phyloP scores from a whole-genome alignment of 1,140 invertebrate genomes.

The Papilio polytes region DNA sequence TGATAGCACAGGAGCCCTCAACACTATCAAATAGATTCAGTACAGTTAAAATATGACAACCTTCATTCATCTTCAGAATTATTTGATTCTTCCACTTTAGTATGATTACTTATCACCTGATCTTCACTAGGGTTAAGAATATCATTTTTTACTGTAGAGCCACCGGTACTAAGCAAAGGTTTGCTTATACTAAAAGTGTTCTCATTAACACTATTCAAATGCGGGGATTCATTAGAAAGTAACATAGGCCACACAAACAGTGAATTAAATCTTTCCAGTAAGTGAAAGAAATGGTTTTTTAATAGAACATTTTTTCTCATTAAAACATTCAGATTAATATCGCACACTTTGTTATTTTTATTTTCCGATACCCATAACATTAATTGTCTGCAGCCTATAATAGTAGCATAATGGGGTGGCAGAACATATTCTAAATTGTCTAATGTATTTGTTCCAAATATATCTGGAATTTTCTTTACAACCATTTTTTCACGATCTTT shows the following conservation, averaged over 20 bases:
- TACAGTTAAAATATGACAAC: too few species aligned
- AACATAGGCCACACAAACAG: conserved; percentile 75
- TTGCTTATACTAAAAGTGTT: neutral
- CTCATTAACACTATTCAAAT: conserved; percentile 19
- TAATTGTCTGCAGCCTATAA: conserved; percentile 67
- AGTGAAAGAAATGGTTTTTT: conserved; percentile 52
- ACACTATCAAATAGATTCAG: too few species aligned
- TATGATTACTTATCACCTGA: neutral
- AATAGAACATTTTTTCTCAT: conserved; percentile 57
- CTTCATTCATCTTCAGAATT: too few species aligned
- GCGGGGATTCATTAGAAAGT: conserved; percentile 61
- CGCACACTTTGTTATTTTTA: conserved; percentile 28
- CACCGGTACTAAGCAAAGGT: neutral
- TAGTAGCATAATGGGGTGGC: conserved; percentile 72
- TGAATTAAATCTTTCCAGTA: conserved; percentile 67
- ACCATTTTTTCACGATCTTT: conserved; percentile 50
- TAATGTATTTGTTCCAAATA: conserved; percentile 62
- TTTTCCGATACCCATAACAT: conserved; percentile 52
- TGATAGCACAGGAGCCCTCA: too few species aligned
- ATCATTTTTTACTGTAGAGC: neutral
- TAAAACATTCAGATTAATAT: conserved; percentile 51
- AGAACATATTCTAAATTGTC: conserved; percentile 56
- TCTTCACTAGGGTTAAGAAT: neutral
- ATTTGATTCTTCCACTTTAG: too few species aligned
- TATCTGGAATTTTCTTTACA: conserved; percentile 55